Evolutionary conservation across 2,888 invertebrate genomes (phyloP), one percentile per base, ranked within the genome.

Genomic region (Miltochrista miniata): DNA sequence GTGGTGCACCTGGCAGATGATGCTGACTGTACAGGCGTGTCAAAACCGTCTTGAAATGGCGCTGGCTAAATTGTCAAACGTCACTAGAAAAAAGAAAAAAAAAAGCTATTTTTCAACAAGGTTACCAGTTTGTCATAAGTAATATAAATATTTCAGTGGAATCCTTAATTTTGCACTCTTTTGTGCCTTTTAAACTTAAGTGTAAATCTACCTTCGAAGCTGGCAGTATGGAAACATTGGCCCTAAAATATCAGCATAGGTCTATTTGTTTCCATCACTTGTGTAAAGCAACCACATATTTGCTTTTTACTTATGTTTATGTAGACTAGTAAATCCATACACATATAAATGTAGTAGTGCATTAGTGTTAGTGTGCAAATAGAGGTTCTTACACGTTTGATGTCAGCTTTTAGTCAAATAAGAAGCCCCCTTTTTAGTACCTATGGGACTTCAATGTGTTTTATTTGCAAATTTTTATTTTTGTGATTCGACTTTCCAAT

Each of bases 201-300:
- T n/a, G n/a, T n/a, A n/a, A n/a, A n/a, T n/a, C n/a, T n/a, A n/a
- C n/a, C n/a, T n/a, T n/a, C n/a, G n/a, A n/a, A n/a, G 18, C 57
- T 61, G 57, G 64, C 53, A 59, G 70, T 75, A 74, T 74, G 73
- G 64, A 75, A 74, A 70, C 72, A 70, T 75, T 64, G 61, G 65
- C 72, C 69, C 71, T 61, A 62, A 24, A 34, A 49, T 50, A 49
- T 59, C 51, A 45, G 38, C 46, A 41, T 38, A 59, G 52, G 56
- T 59, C 58, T 60, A 51, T 59, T 59, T 61, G 68, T 61, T 67
- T 70, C 73, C 73, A 74, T 76, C 76, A 65, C 76, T 76, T 75
- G 77, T 76, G 77, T 70, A 66, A 64, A 76, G 75, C 66, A 63
- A 48, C 34, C 43, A 43, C 30, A 43, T 52, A 45, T 48, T 66